A percentile compares a stretch with the other conserved stretches of the same genome.
phyloP scores from a whole-genome alignment of 2,113 vertebrate species.

The Clarias batrachus region DNA sequence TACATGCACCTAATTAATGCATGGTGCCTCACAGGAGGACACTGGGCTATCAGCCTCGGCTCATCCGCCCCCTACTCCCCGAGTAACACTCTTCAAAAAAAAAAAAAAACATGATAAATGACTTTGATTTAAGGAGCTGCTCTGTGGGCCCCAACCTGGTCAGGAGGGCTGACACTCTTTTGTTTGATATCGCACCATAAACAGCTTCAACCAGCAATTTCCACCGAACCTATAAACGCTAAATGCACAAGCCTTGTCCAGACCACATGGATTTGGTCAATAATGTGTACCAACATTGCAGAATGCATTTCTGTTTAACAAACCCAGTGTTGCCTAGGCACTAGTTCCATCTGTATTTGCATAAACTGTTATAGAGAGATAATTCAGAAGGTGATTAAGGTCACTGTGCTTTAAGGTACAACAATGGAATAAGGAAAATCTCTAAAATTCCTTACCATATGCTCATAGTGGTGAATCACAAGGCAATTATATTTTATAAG shows the following conservation, averaged over 20 bases:
- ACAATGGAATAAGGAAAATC: background rate
- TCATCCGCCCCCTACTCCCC: conserved; percentile 13
- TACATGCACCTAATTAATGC: conserved; percentile 77
- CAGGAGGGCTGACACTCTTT: conserved; percentile 59
- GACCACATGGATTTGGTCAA: conserved; percentile 48
- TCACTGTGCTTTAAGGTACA: conserved; percentile 2
- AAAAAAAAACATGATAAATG: conserved; percentile 66
- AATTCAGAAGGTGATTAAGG: conserved; percentile 8
- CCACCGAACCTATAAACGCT: conserved; percentile 49
- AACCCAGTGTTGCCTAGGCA: conserved; percentile 12
- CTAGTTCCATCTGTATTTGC: conserved; percentile 21
- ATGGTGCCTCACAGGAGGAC: conserved; percentile 66
- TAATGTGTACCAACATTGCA: conserved; percentile 43
- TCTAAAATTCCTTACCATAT: background rate
- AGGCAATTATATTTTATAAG: background rate
- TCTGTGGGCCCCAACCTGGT: conserved; percentile 51
- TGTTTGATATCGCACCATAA: conserved; percentile 59
- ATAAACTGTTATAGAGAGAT: background rate
- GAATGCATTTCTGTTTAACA: conserved; percentile 38
- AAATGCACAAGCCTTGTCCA: conserved; percentile 40
- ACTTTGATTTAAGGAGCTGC: conserved; percentile 66
- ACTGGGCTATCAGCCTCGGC: conserved; percentile 62
- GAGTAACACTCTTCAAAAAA: conserved; percentile 41
- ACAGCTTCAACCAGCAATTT: conserved; percentile 56
- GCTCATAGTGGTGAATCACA: background rate